Evolutionary conservation across 2,113 vertebrate species (phyloP).

Genomic region (Corythaixoides concolor): DNA sequence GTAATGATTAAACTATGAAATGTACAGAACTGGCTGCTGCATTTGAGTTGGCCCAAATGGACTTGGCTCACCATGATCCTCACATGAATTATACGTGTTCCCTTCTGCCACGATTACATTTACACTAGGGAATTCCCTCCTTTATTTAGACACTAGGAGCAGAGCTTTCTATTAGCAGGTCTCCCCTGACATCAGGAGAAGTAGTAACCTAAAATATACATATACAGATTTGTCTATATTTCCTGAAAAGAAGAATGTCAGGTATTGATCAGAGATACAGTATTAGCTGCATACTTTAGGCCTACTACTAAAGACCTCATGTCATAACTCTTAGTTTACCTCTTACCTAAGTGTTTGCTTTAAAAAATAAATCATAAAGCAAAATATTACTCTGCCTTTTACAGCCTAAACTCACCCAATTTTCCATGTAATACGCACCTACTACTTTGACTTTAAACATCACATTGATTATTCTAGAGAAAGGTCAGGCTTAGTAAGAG

Average conservation of each 20-base stretch:
- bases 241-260: background rate
- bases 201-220: background rate
- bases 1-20: background rate
- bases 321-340: background rate
- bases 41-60: background rate
- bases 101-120: background rate
- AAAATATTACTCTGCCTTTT: background rate
- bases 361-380: background rate
- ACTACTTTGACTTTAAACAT: background rate
- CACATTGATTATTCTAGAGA: background rate
- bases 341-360: background rate
- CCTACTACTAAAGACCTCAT: background rate
- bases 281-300: background rate
- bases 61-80: background rate
- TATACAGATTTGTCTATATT: background rate
- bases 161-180: background rate
- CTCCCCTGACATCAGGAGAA: background rate
- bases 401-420: background rate
- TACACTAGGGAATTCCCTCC: background rate
- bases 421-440: background rate
- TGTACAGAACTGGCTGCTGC: background rate
- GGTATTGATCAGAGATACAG: background rate
- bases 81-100: rapidly evolving
- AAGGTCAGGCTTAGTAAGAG: background rate
- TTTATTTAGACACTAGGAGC: background rate